Conservation (phyloP, 2,797 vertebrate species). For the Synaphobranchus kaupii region DNA sequence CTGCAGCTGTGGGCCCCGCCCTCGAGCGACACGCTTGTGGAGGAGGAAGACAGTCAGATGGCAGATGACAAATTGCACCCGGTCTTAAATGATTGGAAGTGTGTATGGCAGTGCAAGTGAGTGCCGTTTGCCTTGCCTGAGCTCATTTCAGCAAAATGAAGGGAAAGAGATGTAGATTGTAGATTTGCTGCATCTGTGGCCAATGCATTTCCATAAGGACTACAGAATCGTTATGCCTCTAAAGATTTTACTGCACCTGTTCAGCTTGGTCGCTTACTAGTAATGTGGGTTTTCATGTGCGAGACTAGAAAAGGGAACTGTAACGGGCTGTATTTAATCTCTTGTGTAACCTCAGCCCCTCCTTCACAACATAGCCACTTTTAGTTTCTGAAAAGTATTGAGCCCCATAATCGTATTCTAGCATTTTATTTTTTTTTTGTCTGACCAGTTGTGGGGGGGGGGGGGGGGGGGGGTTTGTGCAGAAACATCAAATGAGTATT, state of each 20-base stretch:
- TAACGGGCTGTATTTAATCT: neutral
- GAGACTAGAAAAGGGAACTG: neutral
- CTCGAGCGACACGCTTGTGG: constrained; percentile 80
- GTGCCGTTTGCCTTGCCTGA: constrained; percentile 35
- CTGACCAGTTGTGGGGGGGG: neutral
- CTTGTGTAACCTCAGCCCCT: neutral
- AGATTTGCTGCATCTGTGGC: neutral
- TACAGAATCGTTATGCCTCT: neutral
- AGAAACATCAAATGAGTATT: neutral
- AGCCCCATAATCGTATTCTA: neutral
- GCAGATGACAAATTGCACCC: constrained; percentile 83
- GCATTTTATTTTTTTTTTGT: neutral
- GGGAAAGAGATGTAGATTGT: neutral
- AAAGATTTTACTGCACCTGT: neutral
- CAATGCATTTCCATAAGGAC: neutral
- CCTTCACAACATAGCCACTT: neutral
- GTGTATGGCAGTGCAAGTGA: constrained; percentile 98
- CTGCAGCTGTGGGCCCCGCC: constrained; percentile 96
- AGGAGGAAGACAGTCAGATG: constrained; percentile 79
- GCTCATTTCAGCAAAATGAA: neutral
- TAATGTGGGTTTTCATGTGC: neutral
- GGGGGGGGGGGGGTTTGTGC: neutral
- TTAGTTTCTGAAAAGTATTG: neutral
- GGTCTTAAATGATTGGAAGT: constrained; percentile 93
- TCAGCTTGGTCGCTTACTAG: too few species aligned